These are phyloP conservation scores for Craseonycteris thonglongyai DNA, from an alignment of 2,113 vertebrate genomes.

Conservation along the genomic window DNA sequence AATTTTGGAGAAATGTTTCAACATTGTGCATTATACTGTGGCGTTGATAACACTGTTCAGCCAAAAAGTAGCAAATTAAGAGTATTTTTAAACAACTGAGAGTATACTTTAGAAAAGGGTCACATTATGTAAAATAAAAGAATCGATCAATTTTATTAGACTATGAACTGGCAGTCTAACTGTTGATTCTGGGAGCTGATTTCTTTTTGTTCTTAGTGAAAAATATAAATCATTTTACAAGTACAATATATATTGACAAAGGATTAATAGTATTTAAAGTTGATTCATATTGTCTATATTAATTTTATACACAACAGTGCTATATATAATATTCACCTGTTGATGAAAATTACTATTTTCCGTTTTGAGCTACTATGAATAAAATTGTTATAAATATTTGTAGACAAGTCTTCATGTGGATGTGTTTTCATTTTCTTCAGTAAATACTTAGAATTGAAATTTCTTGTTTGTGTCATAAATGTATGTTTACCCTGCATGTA, in stretches of 20 bases:
- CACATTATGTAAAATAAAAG: background rate
- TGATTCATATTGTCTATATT: background rate
- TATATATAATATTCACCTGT: background rate
- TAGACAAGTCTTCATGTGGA: background rate
- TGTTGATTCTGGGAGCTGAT: background rate
- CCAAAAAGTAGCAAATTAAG: background rate
- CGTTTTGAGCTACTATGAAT: background rate
- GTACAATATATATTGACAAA: background rate
- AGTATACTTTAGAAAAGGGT: background rate
- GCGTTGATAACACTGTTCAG: background rate
- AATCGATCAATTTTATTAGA: background rate
- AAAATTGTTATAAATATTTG: background rate
- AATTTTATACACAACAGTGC: background rate
- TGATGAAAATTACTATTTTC: background rate
- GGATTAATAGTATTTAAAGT: background rate
- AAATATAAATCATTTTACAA: background rate
- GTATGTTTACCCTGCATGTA: background rate
- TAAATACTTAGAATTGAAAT: slow-evolving; percentile 1
- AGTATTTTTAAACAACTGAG: background rate
- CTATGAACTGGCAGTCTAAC: background rate
- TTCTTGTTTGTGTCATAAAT: background rate
- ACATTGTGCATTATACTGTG: background rate
- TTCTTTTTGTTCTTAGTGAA: background rate
- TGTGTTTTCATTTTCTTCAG: background rate
- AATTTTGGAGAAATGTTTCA: background rate